Evolutionary conservation across 1,140 invertebrate genomes (phyloP), one percentile per base, ranked within the genome.

Genomic region (Xylocopa sonorina): DNA sequence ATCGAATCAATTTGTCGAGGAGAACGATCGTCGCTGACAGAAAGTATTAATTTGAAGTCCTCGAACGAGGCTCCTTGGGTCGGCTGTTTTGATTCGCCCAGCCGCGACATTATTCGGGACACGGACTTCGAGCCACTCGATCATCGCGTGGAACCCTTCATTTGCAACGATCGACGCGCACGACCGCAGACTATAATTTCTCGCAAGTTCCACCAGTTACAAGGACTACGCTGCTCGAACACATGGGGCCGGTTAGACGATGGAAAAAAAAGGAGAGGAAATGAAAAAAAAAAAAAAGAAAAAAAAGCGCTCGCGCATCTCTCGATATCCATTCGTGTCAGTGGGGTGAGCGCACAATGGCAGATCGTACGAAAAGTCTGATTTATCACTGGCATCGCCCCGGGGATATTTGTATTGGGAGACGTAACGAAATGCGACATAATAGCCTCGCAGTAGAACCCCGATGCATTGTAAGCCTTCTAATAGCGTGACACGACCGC

Each of bases 341-440:
- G 85, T 89, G 88, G 90, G 91, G 89, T 89, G 90, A 85, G 81
- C 55, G 24, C 74, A 92, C 90, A 92, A 92, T 92, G 87, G 88
- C 89, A 82, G 85, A 89, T 88, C 89, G 88, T 86, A 89, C 88
- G 91, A 91, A 92, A 92, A 92, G 90, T 92, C 92, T 92, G 91
- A 93, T 92, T 93, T 93, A 93, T 93, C 91, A 92, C 92, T 90
- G 85, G 85, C 84, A 86, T 88, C 88, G 75, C 62, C 62, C 85
- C 83, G 82, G 87, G 85, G 85, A 78, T 92, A 92, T 92, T 92
- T 92, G 90, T 92, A 92, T 91, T 91, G 89, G 88, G 89, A 84
- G 88, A 88, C 88, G 88, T 91, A 91, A 92, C 91, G 90, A 93
- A 92, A 92, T 92, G 89, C 91, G 90, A 89, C 91, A 92, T 92